phyloP scores from a whole-genome alignment of 2,797 vertebrate species.

The Sebastolobus altivelis region DNA sequence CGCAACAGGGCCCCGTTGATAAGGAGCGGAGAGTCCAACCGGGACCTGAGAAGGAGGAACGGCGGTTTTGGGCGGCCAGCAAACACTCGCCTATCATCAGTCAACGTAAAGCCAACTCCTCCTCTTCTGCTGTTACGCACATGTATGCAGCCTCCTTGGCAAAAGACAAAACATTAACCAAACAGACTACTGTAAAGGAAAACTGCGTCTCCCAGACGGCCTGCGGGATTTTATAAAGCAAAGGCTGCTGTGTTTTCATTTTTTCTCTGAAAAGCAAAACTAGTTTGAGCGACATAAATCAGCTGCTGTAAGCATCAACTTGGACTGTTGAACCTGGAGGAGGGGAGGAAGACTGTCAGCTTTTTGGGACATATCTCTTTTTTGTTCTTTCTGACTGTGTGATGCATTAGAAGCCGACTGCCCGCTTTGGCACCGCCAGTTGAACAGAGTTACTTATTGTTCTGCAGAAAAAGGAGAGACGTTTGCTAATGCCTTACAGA shows the following conservation, averaged over 20 bases:
- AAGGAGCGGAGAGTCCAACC: constrained; percentile 93
- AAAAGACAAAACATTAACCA: constrained; percentile 67
- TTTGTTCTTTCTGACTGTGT: constrained; percentile 33
- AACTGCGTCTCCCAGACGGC: constrained; percentile 66
- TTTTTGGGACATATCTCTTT: constrained; percentile 57
- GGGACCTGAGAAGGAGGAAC: constrained; percentile 89
- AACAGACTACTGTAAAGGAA: constrained; percentile 66
- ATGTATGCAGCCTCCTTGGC: constrained; percentile 76
- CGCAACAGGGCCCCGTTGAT: constrained; percentile 94
- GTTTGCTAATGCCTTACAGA: constrained; percentile 57
- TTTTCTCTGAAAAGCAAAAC: constrained; percentile 33
- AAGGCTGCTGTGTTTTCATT: constrained; percentile 17
- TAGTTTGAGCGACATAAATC: constrained; percentile 47
- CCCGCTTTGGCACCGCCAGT: constrained; percentile 27
- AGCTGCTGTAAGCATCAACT: constrained; percentile 58
- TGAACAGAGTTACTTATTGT: constrained; percentile 38
- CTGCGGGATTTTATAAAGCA: constrained; percentile 67
- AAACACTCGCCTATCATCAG: constrained; percentile 83
- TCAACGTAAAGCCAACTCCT: constrained; percentile 83
- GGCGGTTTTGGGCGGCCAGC: constrained; percentile 73
- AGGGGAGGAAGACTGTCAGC: constrained; percentile 35
- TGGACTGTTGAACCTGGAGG: constrained; percentile 69
- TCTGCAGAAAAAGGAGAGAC: constrained; percentile 46
- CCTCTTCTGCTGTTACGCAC: constrained; percentile 85
- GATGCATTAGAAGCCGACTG: constrained; percentile 52